Base-by-base conservation (phyloP, 2,113 vertebrate species). In the rabbit (Oryctolagus cuniculus) region DNA sequence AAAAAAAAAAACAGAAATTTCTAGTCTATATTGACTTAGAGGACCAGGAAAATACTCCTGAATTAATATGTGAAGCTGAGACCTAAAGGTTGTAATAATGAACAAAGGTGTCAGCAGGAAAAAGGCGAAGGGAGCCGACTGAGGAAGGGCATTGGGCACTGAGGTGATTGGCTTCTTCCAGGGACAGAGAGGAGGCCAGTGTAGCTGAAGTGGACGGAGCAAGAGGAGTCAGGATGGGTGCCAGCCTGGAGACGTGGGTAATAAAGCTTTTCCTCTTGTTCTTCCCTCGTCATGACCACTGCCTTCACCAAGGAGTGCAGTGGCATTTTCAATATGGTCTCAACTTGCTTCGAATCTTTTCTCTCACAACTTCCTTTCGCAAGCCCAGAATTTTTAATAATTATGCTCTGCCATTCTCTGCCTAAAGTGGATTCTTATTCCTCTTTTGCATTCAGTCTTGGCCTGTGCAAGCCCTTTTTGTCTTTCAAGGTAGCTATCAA, bases 11-110 rank as follows among this genome's bases (percentile, higher is more conserved):
- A 55, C 17, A 53, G n/a, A 21, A 67, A 89, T 89, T 55, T 25
- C 55, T 58, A 10, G 15, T 34, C 58, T 90, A 73, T 17, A 74
- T 21, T 31, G 22, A 2, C 34, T 55, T 38, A 51, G 25, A 64
- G 24, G 49, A 21, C 6, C 3, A 81, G 27, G n/a, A 9, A 34
- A 85, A 19, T 6, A 80, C 19, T 70, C 13, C 16, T 51, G 17
- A 58, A 80, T 89, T 22, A 94, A 87, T 64, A 61, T n/a, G 58
- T 58, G 64, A 86, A 91, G 61, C 38, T 51, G 82, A 92, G 63
- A 84, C 27, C 27, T 12, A 72, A 83, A 81, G 19, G 34, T 78
- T 70, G 53, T 66, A 67, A 27, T 90, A 34, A 75, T 44, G 22
- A 78, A 51, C 64, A 83, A 38, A 80, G 15, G 6, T 25, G 10